phyloP scores from a whole-genome alignment of 1,140 invertebrate genomes.

The Stegodyphus mimosarum region DNA sequence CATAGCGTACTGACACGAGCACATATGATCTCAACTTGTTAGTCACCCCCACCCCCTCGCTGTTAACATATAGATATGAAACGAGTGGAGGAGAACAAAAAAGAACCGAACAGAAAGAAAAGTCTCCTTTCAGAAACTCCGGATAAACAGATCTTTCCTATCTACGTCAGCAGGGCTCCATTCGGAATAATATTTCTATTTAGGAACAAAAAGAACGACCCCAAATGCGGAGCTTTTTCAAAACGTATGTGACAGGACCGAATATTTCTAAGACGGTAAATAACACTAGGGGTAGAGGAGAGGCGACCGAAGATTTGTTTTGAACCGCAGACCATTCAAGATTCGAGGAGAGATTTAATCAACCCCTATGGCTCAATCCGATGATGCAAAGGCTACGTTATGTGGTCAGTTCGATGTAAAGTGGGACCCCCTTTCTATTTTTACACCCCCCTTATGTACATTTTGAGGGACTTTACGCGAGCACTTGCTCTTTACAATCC shows the following conservation, averaged over 20 bases:
- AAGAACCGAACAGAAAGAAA: neutral
- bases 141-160: constrained; percentile 46
- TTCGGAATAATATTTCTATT: constrained; percentile 60
- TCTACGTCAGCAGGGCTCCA: constrained; percentile 46
- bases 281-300: constrained; percentile 31
- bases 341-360: constrained; percentile 54
- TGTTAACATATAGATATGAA: constrained; percentile 13
- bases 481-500: constrained; percentile 30
- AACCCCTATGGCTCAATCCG: constrained; percentile 42
- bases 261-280: constrained; percentile 55
- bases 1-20: neutral
- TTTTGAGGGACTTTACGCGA: constrained; percentile 14
- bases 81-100: neutral
- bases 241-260: constrained; percentile 55
- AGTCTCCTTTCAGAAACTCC: neutral
- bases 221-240: constrained; percentile 28
- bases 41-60: neutral
- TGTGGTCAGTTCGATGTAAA: constrained; percentile 42
- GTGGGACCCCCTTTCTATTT: neutral
- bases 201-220: constrained; percentile 54
- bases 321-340: neutral
- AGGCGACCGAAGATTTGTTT: neutral
- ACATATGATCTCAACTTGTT: constrained; percentile 7
- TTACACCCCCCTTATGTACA: neutral
- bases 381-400: constrained; percentile 53